A percentile compares a stretch with the other conserved stretches of the same genome.
Conservation (phyloP, 2,113 vertebrate species). For the Engystomops pustulosus region DNA sequence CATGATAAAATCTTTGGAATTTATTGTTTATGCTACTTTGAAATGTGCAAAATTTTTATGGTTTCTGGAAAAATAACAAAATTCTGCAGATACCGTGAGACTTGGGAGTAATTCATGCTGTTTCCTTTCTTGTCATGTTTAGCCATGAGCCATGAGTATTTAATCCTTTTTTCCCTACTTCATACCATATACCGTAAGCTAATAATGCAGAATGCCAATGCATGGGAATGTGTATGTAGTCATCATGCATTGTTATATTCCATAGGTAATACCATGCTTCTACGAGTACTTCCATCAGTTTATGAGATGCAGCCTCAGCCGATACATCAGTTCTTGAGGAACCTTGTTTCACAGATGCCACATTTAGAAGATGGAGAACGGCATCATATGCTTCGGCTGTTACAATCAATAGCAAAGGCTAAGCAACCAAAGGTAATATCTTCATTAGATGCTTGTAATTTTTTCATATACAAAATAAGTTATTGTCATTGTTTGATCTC, state of each 20-base stretch:
- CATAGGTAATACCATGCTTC: conserved; percentile 86
- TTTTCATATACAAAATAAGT: too few relatives aligned
- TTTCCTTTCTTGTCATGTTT: background rate
- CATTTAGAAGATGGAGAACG: conserved; percentile 81
- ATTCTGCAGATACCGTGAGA: background rate
- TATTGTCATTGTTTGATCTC: too few relatives aligned
- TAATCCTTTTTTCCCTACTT: too few relatives aligned
- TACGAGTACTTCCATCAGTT: conserved; percentile 87
- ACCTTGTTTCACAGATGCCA: conserved; percentile 79
- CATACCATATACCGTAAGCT: background rate
- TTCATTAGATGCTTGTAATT: too few relatives aligned
- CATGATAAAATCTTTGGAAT: background rate
- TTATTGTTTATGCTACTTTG: background rate
- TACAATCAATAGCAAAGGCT: conserved; percentile 81
- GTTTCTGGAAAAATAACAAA: background rate
- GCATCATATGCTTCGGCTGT: conserved; percentile 86
- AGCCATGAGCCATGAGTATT: too few relatives aligned
- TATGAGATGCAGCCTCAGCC: conserved; percentile 80
- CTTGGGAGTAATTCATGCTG: background rate
- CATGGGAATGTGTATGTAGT: background rate
- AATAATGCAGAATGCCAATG: background rate
- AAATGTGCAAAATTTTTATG: background rate
- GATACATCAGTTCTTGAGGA: conserved; percentile 75
- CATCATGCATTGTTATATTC: background rate
- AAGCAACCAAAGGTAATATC: conserved; percentile 80